A percentile compares a stretch with the other conserved stretches of the same genome.
These are phyloP conservation scores for Paratrypauchen microcephalus DNA, from an alignment of 2,797 vertebrate species.

Conservation along the genomic window DNA sequence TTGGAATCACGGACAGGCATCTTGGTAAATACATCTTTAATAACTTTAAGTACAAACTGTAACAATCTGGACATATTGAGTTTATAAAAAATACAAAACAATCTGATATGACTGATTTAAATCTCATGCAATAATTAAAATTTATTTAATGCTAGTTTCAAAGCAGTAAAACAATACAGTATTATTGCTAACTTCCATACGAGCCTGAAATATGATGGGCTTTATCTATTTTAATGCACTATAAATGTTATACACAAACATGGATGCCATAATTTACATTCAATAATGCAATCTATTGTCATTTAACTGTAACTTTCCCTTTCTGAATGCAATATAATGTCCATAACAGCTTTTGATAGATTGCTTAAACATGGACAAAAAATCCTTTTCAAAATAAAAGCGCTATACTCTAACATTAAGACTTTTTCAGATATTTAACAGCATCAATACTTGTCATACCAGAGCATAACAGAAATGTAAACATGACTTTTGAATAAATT, in stretches of 20 bases:
- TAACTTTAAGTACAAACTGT: constrained; percentile 5
- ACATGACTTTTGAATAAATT: constrained; percentile 62
- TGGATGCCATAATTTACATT: constrained; percentile 14
- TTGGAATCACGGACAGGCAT: neutral
- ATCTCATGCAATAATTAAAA: neutral
- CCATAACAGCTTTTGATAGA: neutral
- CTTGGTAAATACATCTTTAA: neutral
- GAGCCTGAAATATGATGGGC: neutral
- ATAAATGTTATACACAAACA: neutral
- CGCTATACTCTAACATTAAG: constrained; percentile 16
- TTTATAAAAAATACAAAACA: constrained; percentile 2
- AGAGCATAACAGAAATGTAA: constrained; percentile 56
- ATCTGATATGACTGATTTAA: neutral
- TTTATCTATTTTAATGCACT: neutral
- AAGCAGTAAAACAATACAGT: neutral
- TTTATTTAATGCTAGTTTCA: neutral
- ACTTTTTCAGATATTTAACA: constrained; percentile 17
- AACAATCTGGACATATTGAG: neutral
- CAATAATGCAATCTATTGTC: neutral
- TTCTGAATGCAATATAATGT: neutral
- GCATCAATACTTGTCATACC: constrained; percentile 32
- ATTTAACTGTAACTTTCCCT: constrained; percentile 6
- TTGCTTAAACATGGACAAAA: neutral
- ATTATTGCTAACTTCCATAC: neutral
- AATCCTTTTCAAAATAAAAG: neutral